These are phyloP conservation scores for Numenius arquata DNA, from an alignment of 2,113 vertebrate genomes.

Conservation along the genomic window DNA sequence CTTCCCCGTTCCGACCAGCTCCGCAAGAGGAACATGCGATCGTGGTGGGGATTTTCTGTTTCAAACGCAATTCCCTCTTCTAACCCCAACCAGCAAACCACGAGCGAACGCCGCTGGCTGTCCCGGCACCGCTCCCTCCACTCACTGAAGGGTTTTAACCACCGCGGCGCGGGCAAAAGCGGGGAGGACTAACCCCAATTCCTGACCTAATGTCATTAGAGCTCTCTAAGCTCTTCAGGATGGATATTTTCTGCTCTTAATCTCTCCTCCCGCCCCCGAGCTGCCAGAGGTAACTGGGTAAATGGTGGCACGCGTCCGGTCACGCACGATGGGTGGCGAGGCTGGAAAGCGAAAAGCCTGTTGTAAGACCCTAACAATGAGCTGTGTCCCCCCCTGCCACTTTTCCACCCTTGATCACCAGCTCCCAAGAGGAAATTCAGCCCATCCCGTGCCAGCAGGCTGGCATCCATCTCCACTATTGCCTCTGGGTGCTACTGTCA, in stretches of 20 bases:
- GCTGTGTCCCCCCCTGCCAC: background rate
- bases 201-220: conserved; percentile 26
- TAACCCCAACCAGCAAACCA: background rate
- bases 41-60: background rate
- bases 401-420: background rate
- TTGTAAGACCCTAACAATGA: background rate
- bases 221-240: conserved; percentile 29
- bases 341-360: background rate
- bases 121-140: accelerated
- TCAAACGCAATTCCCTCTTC: background rate
- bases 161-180: background rate
- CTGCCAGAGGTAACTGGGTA: background rate
- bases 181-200: conserved; percentile 25
- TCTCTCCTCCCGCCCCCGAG: background rate
- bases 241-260: conserved; percentile 43
- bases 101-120: accelerated
- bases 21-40: background rate
- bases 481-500: background rate
- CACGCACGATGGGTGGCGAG: background rate
- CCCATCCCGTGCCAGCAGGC: background rate
- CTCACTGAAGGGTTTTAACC: background rate
- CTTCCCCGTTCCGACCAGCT: background rate
- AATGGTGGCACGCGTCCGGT: background rate
- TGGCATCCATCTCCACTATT: background rate
- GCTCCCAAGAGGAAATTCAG: background rate